A percentile compares a stretch with the other conserved stretches of the same genome.
phyloP scores from a whole-genome alignment of 2,888 invertebrate species.

The Macrophya alboannulata region DNA sequence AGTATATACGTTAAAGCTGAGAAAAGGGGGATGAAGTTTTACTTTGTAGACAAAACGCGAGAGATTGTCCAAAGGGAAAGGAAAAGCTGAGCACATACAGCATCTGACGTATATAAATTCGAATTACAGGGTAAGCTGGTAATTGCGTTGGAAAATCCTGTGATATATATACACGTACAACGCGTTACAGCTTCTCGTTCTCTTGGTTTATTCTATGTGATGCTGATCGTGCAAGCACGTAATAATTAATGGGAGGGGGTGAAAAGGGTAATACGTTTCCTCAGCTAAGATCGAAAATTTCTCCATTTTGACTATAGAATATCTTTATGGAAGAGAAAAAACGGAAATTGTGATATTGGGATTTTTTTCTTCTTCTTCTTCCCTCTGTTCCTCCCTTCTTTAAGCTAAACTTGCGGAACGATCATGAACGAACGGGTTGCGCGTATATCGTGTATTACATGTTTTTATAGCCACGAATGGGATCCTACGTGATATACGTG shows the following conservation, averaged over 20 bases:
- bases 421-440: neutral
- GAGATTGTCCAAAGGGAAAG: neutral
- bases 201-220: neutral
- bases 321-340: neutral
- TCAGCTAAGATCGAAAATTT: no score
- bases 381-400: no score
- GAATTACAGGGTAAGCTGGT: conserved; percentile 1
- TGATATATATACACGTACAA: neutral
- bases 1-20: neutral
- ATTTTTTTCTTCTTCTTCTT: neutral
- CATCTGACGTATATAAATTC: neutral
- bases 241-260: neutral
- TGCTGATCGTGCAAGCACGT: neutral
- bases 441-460: neutral
- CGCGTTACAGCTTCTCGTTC: neutral
- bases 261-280: no score
- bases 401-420: neutral
- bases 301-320: no score
- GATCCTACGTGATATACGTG: neutral
- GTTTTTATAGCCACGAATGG: neutral
- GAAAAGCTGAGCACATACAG: neutral
- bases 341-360: neutral
- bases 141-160: neutral
- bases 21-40: conserved; percentile 49
- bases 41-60: conserved; percentile 34